These are phyloP conservation scores for Rachycentron canadum DNA, from an alignment of 2,797 vertebrate species.

Conservation along the genomic window DNA sequence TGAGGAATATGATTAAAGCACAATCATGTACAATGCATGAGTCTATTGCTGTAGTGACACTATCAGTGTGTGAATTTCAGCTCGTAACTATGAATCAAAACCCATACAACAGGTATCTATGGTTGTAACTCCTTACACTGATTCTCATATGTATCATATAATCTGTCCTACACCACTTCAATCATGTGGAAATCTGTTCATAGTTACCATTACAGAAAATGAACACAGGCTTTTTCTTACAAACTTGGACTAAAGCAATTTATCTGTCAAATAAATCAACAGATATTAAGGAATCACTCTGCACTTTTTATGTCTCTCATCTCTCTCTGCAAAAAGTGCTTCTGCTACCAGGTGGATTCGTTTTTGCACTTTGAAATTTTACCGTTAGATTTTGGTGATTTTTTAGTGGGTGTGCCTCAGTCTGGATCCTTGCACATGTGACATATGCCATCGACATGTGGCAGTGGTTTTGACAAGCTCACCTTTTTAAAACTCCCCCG, in stretches of 20 bases:
- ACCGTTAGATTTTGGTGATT: background rate
- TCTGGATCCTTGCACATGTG: background rate
- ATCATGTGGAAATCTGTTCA: background rate
- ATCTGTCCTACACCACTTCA: background rate
- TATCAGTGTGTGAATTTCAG: no score
- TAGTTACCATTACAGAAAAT: background rate
- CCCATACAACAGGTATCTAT: no score
- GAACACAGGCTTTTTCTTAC: background rate
- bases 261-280: background rate
- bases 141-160: background rate
- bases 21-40: background rate
- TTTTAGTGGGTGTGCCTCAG: background rate
- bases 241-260: background rate
- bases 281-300: slow-evolving; percentile 3
- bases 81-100: no score
- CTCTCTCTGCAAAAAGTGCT: background rate
- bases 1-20: background rate
- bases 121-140: background rate
- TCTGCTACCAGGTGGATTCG: slow-evolving; percentile 8
- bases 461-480: background rate
- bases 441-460: slow-evolving; percentile 6
- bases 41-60: background rate
- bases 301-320: background rate
- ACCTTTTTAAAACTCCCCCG: slow-evolving; percentile 1
- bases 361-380: background rate